Conservation (phyloP, 1,140 invertebrate species). For the Caenorhabditis briggsae region DNA sequence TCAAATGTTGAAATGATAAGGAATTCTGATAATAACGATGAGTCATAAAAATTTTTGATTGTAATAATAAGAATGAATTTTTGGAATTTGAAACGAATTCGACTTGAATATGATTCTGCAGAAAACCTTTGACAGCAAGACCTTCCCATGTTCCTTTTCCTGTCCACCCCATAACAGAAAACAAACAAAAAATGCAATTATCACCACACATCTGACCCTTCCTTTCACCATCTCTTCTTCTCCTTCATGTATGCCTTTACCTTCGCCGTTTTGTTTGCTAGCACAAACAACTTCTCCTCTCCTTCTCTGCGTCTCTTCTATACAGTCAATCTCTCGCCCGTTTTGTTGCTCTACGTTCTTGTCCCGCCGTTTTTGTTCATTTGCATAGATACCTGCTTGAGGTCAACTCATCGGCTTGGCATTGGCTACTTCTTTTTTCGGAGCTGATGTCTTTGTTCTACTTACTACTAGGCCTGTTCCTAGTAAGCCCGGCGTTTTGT, state of each 20-base stretch:
- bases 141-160: background rate
- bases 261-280: conserved; percentile 9
- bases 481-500: background rate
- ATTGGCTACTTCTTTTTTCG: conserved; percentile 7
- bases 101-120: too few species aligned
- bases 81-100: background rate
- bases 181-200: conserved; percentile 2
- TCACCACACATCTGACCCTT: conserved; percentile 49
- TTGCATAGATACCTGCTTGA: conserved; percentile 27
- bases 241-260: background rate
- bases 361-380: background rate
- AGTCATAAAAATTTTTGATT: background rate
- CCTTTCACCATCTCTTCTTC: background rate
- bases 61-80: background rate
- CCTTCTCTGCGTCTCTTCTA: conserved; percentile 6
- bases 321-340: background rate
- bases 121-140: too few species aligned
- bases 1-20: conserved; percentile 33
- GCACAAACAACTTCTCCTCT: background rate
- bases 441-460: conserved; percentile 32
- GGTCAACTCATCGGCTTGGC: conserved; percentile 2
- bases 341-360: background rate
- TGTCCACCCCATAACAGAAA: background rate
- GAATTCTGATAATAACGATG: background rate
- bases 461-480: background rate